Evolutionary conservation across 2,888 invertebrate species (phyloP), one percentile per base, ranked within the genome.

Genomic region (Cantharis lateralis): DNA sequence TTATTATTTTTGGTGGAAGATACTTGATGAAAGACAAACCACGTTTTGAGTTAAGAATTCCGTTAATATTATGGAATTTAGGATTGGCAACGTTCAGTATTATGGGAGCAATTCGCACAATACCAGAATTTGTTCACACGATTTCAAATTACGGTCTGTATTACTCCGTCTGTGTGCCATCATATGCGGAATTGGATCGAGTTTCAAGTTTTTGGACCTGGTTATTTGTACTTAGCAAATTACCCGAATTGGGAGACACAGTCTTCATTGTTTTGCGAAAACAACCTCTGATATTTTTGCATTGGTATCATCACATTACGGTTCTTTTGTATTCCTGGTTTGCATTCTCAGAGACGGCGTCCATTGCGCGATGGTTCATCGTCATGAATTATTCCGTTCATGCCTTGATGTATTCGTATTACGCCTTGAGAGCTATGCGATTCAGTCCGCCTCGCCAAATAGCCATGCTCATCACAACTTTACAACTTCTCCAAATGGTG

Each of bases 171-270:
- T 99, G 99, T 90, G 95, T 96, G 88, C 96, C 97, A 83, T 96
- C 96, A 93, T 97, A 95, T 89, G 96, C 96, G 87, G 95, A 96
- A 87, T 93, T 94, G 87, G 95, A 97, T 89, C 94, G 95, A 84
- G 98, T 98, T 70, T 95, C 96, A 81, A 98, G 98, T 10, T 98
- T 98, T 89, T 99, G 99, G 99, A 96, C 98, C 81, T 96, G 95
- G 93, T 93, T 98, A 92, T 99, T 99, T 90, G 97, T 98, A 63
- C 90, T 98, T 81, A 98, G 98, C 80, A 99, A 99, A 90, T 92
- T 98, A 74, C 97, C 98, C 0, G 99, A 99, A 89, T 91, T 99
- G 66, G 98, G 97, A 10, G 98, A 98, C 90, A 98, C 98, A 63
- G 92, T 98, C 82, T 98, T 98, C 91, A 95, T 98, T 80, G 95